These are phyloP conservation scores for Drosophila helvetica DNA, from an alignment of 2,888 invertebrate genomes.

Conservation along the genomic window DNA sequence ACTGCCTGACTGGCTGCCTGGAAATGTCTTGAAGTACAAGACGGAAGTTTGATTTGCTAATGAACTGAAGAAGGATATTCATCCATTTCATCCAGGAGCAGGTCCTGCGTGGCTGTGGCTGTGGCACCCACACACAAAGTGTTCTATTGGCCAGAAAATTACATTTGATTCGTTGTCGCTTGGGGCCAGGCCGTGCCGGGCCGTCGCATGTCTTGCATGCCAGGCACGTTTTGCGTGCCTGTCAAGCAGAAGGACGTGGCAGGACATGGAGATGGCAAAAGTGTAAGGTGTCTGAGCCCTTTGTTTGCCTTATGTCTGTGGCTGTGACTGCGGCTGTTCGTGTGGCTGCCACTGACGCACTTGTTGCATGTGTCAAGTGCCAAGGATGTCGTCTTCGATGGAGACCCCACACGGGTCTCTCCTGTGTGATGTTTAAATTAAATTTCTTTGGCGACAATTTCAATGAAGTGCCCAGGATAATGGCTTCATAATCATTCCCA, in stretches of 20 bases:
- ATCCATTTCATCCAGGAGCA: too few species aligned
- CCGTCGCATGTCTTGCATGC: conserved; percentile 57
- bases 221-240: conserved; percentile 72
- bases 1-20: conserved; percentile 29
- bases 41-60: conserved; percentile 81
- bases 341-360: conserved; percentile 31
- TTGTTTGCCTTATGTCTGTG: conserved; percentile 51
- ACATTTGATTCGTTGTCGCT: conserved; percentile 69
- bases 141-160: conserved; percentile 77
- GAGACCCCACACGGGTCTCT: neutral
- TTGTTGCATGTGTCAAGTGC: conserved; percentile 66
- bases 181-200: conserved; percentile 5
- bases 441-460: conserved; percentile 58
- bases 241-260: conserved; percentile 41
- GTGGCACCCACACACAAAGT: conserved; percentile 36
- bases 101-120: too few species aligned
- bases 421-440: conserved; percentile 60
- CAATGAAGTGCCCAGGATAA: conserved; percentile 42
- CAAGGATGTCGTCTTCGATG: conserved; percentile 22
- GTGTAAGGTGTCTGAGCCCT: conserved; percentile 33
- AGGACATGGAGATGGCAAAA: conserved; percentile 48
- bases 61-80: conserved; percentile 65
- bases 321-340: conserved; percentile 15
- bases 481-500: conserved; percentile 53
- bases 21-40: conserved; percentile 62